Base-by-base conservation (phyloP, 2,888 invertebrate genomes). In the Drosophila paranaensis region DNA sequence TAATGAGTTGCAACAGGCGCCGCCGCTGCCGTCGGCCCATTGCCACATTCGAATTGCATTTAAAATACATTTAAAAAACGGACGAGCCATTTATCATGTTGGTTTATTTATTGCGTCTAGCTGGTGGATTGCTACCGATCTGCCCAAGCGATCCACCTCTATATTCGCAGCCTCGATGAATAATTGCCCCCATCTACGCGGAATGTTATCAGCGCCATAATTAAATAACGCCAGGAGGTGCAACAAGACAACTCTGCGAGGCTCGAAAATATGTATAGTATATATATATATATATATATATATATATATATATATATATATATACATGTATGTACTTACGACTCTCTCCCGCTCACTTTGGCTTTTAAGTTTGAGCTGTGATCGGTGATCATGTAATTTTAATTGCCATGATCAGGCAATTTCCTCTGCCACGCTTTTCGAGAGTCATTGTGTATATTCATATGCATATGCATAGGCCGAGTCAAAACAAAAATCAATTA, bases 181-280 rank as follows among this genome's bases (percentile, higher is more conserved):
- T 91, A 92, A 92, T 92, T 92, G 91, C 91, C 88, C 90, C 90
- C 92, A 92, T 91, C 91, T 91, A 91, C 89, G 89, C 91, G 91
- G 90, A 90, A 89, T 84, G 90, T 91, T 92, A 91, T 92, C 92
- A 92, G 92, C 91, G 90, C 88, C 90, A 91, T 92, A 92, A 92
- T 92, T 92, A 92, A 92, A 92, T 92, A 92, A 88, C 92, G 90
- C 92, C 91, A 85, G 92, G 91, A 92, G 92, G 91, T 67, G 57
- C 55, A 63, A 43, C 45, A 33, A 48, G 45, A 46, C 61, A 74
- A 45, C 40, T 55, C 27, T 62, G 46, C 35, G 57, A 25, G 30
- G 3, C 50, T 25, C 46, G 39, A 46, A 58, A 35, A 16, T 35
- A 35, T n/a, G n/a, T n/a, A n/a, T n/a, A n/a, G n/a, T 13, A 33